Conservation (phyloP, 2,113 vertebrate species). For the Phylloscopus whistleri region DNA sequence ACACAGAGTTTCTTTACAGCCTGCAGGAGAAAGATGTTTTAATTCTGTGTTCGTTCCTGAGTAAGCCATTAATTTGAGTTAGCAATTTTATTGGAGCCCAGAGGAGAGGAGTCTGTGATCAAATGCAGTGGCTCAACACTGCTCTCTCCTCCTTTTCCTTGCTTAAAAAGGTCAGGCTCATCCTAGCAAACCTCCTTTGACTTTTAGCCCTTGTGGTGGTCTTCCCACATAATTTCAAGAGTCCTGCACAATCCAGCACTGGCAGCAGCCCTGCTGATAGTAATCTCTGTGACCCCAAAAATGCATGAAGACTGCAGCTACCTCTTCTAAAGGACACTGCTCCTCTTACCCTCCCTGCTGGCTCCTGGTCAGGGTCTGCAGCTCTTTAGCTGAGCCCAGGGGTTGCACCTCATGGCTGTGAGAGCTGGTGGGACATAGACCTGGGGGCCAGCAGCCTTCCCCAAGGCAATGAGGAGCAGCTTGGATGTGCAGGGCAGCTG, state of each 20-base stretch:
- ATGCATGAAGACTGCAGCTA: neutral
- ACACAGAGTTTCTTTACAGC: slow-evolving; percentile 12
- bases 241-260: neutral
- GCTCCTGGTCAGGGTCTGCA: neutral
- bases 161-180: neutral
- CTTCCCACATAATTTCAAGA: neutral
- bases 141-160: neutral
- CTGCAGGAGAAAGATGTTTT: neutral
- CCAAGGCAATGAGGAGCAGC: neutral
- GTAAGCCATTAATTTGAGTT: slow-evolving; percentile 48
- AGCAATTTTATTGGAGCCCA: slow-evolving; percentile 18
- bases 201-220: neutral
- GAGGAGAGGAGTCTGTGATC: slow-evolving; percentile 28
- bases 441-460: neutral
- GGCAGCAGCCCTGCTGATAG: neutral
- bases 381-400: neutral
- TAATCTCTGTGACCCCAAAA: neutral
- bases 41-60: slow-evolving; percentile 32
- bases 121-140: neutral
- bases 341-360: neutral
- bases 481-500: neutral
- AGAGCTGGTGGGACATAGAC: neutral
- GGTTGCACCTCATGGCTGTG: neutral
- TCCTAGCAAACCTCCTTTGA: neutral
- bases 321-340: neutral